These are phyloP conservation scores for Drosophila niveifrons DNA, from an alignment of 2,888 invertebrate species.

Conservation along the genomic window DNA sequence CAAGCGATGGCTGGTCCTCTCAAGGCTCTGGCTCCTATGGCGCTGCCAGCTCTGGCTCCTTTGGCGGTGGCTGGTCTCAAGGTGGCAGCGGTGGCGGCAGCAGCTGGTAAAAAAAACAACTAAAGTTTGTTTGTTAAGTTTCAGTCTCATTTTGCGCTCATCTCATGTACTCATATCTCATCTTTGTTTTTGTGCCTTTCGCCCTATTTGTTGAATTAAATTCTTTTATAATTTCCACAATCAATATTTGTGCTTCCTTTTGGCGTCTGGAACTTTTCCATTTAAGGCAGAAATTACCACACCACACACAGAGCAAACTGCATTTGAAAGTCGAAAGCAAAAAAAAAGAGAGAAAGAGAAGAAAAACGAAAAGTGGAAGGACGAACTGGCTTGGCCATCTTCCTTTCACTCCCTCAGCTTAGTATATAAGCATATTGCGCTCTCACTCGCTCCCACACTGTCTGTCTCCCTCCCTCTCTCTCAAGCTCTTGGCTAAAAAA, in stretches of 20 bases:
- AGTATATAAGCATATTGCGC: not conserved
- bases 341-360: not conserved
- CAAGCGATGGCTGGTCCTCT: conserved; percentile 45
- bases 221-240: conserved; percentile 64
- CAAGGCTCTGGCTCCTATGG: conserved; percentile 33
- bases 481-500: conserved; percentile 35
- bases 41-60: not conserved
- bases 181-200: conserved; percentile 18
- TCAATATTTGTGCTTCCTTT: conserved; percentile 44
- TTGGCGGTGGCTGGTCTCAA: conserved; percentile 45
- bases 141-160: conserved; percentile 28
- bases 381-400: conserved; percentile 3
- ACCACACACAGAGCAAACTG: conserved; percentile 48
- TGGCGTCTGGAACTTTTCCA: conserved; percentile 67
- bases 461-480: conserved; percentile 4
- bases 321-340: conserved; percentile 38
- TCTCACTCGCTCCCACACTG: not conserved
- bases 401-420: conserved; percentile 7
- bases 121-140: conserved; percentile 50
- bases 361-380: not conserved
- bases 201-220: conserved; percentile 71
- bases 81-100: conserved; percentile 50
- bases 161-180: conserved; percentile 37
- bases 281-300: conserved; percentile 54
- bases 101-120: conserved; percentile 55